Evolutionary conservation across 2,888 invertebrate species (phyloP), one percentile per base, ranked within the genome.

Genomic region (Serrognathus titanus): DNA sequence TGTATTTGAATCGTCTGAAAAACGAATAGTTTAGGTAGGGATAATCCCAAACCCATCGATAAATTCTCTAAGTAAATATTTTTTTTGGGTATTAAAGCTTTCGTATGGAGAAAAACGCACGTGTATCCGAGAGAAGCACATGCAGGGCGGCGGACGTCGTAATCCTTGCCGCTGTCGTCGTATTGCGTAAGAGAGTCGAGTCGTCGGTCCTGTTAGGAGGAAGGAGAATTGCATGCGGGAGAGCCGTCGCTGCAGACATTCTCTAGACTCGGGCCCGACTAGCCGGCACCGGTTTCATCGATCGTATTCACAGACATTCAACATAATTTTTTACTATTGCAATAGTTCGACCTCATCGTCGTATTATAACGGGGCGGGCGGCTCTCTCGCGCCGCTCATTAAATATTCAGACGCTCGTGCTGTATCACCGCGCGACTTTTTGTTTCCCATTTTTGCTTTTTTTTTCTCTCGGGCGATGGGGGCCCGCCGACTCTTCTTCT

Each of bases 221-320:
- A 43, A 20, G 51, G 38, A 39, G 39, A 58, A 51, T 55, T 52
- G 59, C 55, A 60, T 58, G 60, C 59, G 57, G 61, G 55, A 55
- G 57, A 55, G 57, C 48, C 45, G 20, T 24, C 11, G 41, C 50
- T 36, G 58, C 50, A 50, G 52, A 51, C 55, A 55, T 46, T 37
- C 51, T 58, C 63, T 60, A 61, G 62, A 63, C 64, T 59, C 46
- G 24, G 58, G 40, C 62, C 73, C 76, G 76, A 72, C 76, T 71
- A 70, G 72, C 71, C 74, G 76, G 76, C 75, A 75, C 76, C 76
- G 68, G 55, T 65, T 69, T 63, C 74, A 75, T 75, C 76, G 76
- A 76, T 76, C 71, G 66, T 55, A 7, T 13, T 47, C 55, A 65
- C 71, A 71, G 71, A 72, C 71, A 69, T 68, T 68, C 64, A 60